These are phyloP conservation scores for Mus spretus DNA, from an alignment of 2,797 vertebrate genomes.

Conservation along the genomic window DNA sequence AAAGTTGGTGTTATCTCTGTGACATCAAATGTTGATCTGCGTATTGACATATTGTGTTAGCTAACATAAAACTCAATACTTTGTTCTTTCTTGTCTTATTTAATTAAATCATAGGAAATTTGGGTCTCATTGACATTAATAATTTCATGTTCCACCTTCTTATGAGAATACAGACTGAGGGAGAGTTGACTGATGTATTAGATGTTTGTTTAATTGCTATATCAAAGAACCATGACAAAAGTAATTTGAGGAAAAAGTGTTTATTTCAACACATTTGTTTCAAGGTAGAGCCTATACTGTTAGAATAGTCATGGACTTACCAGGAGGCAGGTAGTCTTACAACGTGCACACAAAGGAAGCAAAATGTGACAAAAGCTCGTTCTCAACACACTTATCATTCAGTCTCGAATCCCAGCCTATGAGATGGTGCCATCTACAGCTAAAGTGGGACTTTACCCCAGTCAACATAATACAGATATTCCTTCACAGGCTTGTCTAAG, in stretches of 20 bases:
- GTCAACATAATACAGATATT: background rate
- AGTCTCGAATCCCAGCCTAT: background rate
- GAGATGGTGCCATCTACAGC: background rate
- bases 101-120: slow-evolving; percentile 17
- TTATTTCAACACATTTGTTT: background rate
- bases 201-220: background rate
- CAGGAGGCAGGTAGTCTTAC: background rate
- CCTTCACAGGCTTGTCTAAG: background rate
- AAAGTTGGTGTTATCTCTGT: background rate
- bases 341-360: background rate
- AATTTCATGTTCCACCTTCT: background rate
- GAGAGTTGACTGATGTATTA: background rate
- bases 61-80: background rate
- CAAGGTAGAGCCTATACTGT: background rate
- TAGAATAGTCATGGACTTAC: background rate
- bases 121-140: background rate
- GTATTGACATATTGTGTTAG: background rate
- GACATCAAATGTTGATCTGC: background rate
- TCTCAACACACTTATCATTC: background rate
- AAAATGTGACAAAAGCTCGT: background rate
- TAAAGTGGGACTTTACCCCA: background rate
- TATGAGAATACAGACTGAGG: slow-evolving; percentile 19
- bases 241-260: background rate
- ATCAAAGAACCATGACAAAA: background rate
- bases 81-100: slow-evolving; percentile 44